Base-by-base conservation (phyloP, 1,140 invertebrate species). In the Caenorhabditis brenneri region DNA sequence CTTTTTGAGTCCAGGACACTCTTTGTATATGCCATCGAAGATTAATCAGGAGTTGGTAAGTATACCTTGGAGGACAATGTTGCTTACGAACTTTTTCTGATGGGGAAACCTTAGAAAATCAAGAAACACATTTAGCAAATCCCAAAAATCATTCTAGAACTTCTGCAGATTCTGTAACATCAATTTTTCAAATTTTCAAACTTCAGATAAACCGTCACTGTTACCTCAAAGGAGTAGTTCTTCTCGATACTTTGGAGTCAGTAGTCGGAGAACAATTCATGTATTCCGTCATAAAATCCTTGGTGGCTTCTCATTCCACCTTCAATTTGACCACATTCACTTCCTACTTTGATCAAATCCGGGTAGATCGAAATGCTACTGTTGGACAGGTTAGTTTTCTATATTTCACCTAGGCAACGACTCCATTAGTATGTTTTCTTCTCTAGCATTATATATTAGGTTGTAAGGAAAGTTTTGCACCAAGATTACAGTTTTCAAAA, bases 151-250 rank as follows among this genome's bases (percentile, higher is more conserved):
- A n/a, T n/a, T n/a, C n/a, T n/a, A n/a, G n/a, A n/a, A n/a, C n/a
- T n/a, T n/a, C n/a, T n/a, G n/a, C n/a, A n/a, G n/a, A n/a, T n/a
- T n/a, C n/a, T n/a, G n/a, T n/a, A n/a, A n/a, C n/a, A n/a, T n/a
- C n/a, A n/a, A n/a, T n/a, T n/a, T n/a, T n/a, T n/a, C n/a, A n/a
- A n/a, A n/a, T n/a, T n/a, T n/a, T n/a, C n/a, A n/a, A n/a, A n/a
- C n/a, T n/a, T 39, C 29, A 84, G 83, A 85, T 85, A 6, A 69
- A 46, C n/a, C 48, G 55, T 74, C 84, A 85, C 29, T 85, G 84
- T 49, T 85, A 85, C 39, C 84, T 85, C 46, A 85, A 85, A 81
- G 84, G 84, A 81, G 84, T 85, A 19, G 69, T 79, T 16, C 79
- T 74, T 53, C 51, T 85, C 19, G 79, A 85, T 15, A 65, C 48